Evolutionary conservation across 2,113 vertebrate species (phyloP), one percentile per base, ranked within the genome.

Genomic region (Fulmarus glacialis): DNA sequence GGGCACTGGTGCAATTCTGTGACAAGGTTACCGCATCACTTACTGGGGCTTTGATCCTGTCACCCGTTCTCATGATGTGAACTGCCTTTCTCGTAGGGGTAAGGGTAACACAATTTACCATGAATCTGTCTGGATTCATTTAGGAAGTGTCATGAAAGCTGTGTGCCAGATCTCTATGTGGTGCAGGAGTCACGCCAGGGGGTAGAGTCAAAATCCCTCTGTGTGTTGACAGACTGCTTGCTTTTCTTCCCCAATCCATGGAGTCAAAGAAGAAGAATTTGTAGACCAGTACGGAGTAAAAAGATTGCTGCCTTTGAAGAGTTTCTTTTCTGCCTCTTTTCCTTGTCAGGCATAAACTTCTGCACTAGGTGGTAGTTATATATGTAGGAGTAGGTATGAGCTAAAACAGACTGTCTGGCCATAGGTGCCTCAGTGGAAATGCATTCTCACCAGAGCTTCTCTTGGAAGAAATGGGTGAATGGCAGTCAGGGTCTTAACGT

Each of bases 111-210:
- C 27, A 53, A 30, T 86, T 85, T 38, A 86, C 30, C 50, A 6
- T 29, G 7, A n/a, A 38, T 95, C 88, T 82, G 22, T 88, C 92
- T 87, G 71, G 85, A 93, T 93, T 92, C 45, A 38, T 80, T 94
- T 90, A 93, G 50, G 40, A 94, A 86, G 48, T 27, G 45, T 70
- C 66, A 82, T 91, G 62, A 58, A 90, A 96, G 75, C 82, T 90
- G 87, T 88, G 50, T 88, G 87, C 87, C 62, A 92, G 87, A 93
- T 82, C 90, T 82, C 62, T 93, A 0, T 78, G 66, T 50, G 62
- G 43, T 58, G 74, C 79, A 88, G 58, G 74, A 95, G 43, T 86
- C 82, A 68, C 34, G 1, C 66, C 43, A 56, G 58, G 73, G 77
- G 40, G 52, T 52, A 75, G 43, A 87, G 89, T 86, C 48, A 67